Evolutionary conservation across 2,888 invertebrate genomes (phyloP), one percentile per base, ranked within the genome.

Genomic region (Aphelenchoides bicaudatus): DNA sequence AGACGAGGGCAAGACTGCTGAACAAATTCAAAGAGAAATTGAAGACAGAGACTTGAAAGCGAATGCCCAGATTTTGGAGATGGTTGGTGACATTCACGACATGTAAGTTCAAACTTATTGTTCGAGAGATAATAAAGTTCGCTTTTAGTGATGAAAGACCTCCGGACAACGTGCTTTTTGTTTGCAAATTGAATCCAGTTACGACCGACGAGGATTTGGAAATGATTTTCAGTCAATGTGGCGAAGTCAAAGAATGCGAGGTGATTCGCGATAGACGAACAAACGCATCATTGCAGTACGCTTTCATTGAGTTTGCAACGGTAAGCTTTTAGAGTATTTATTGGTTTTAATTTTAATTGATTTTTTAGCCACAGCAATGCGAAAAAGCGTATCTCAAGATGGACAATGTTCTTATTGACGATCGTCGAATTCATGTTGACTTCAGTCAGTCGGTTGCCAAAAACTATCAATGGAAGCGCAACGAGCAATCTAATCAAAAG

Each of bases 341-440:
- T 49, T 30, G 2, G 47, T n/a, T 53, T 52, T 13, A 2, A 13
- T 13, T 13, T 52, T 53, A 56, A 57, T 19, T 57, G 57, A 53
- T 55, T 25, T 19, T 75, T 47, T 65, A 82, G 79, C 72, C 78
- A 50, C 80, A 83, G 66, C 79, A 81, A 53, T 98, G 98, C 82
- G 98, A 98, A 82, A 89, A 89, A 72, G 98, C 98, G 0, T 99
- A 90, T 81, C 93, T 98, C 78, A 98, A 98, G 84, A 99, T 98
- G 98, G 96, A 96, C 80, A 99, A 99, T 83, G 96, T 98, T 0
- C 83, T 98, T 4, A 98, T 99, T 73, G 98, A 99, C 82, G 98
- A 99, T 79, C 84, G 98, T 27, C 85, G 98, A 65, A 98, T 99
- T 75, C 98, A 98, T 82, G 98, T 99, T 0, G 98, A 99, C 82